A percentile compares a stretch with the other conserved stretches of the same genome.
Conservation (phyloP, 2,888 invertebrate species). For the Ischnura elegans region DNA sequence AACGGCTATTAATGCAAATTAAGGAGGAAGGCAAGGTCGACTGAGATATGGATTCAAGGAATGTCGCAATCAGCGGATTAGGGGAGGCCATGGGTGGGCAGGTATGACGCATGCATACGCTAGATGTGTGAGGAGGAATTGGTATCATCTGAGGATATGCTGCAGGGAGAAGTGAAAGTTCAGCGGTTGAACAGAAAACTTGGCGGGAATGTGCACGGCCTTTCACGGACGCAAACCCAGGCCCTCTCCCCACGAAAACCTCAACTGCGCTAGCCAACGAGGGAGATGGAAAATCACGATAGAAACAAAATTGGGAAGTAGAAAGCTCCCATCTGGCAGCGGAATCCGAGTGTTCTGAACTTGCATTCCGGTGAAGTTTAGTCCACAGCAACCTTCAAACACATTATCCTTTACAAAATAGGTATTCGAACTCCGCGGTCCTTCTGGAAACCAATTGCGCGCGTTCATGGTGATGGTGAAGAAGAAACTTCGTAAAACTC, state of each 20-base stretch:
- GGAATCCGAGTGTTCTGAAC: not conserved
- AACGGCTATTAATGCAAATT: not conserved
- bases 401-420: not conserved
- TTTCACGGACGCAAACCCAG: conserved; percentile 22
- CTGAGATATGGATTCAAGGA: not conserved
- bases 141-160: conserved; percentile 14
- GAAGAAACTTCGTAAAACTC: not conserved
- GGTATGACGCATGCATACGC: not conserved
- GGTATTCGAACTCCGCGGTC: not conserved
- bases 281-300: not conserved
- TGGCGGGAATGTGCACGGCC: not conserved
- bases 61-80: not conserved
- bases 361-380: not conserved
- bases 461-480: not conserved
- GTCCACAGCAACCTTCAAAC: not conserved
- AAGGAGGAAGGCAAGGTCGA: not conserved
- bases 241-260: not conserved
- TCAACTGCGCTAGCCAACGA: not conserved
- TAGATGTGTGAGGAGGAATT: not conserved
- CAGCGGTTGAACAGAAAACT: not conserved
- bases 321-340: not conserved
- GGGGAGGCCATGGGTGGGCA: not conserved
- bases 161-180: conserved; percentile 15
- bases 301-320: not conserved
- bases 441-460: not conserved